Conservation (phyloP, 1,140 invertebrate species). For the Sycophila sp. region DNA sequence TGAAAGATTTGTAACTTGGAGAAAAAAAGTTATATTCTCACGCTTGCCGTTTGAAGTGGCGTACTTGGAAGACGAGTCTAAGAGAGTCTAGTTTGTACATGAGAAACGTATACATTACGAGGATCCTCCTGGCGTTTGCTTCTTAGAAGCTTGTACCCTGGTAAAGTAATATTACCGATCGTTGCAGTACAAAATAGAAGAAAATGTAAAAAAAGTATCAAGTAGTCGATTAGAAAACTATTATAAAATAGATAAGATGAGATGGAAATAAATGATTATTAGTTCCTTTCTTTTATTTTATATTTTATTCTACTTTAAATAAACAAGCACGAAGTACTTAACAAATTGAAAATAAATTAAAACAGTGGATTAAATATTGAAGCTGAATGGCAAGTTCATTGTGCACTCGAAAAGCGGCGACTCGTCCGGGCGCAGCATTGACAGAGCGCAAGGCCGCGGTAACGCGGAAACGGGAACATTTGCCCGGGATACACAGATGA, state of each 20-base stretch:
- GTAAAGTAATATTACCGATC: slow-evolving; percentile 12
- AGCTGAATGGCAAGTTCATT: too few relatives aligned
- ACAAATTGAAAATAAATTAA: too few relatives aligned
- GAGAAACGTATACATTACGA: slow-evolving; percentile 12
- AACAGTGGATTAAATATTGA: too few relatives aligned
- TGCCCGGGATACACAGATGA: not conserved
- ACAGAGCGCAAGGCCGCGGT: not conserved
- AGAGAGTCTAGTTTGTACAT: not conserved
- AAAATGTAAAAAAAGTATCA: not conserved
- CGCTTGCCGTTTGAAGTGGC: slow-evolving; percentile 13
- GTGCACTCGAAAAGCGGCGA: too few relatives aligned
- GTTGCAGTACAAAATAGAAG: not conserved
- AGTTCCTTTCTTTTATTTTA: too few relatives aligned
- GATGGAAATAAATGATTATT: too few relatives aligned
- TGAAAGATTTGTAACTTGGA: not conserved
- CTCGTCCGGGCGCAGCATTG: not conserved
- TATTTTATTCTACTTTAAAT: too few relatives aligned
- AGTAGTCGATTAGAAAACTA: too few relatives aligned
- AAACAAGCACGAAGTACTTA: too few relatives aligned
- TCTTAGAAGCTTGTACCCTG: not conserved
- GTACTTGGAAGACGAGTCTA: slow-evolving; percentile 9
- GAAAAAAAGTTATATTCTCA: slow-evolving; percentile 8
- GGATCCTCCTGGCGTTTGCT: not conserved
- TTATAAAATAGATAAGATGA: too few relatives aligned
- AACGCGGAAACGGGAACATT: slow-evolving; percentile 9